Evolutionary conservation across 1,140 invertebrate genomes (phyloP), one percentile per base, ranked within the genome.

Genomic region (Drosophila elegans): DNA sequence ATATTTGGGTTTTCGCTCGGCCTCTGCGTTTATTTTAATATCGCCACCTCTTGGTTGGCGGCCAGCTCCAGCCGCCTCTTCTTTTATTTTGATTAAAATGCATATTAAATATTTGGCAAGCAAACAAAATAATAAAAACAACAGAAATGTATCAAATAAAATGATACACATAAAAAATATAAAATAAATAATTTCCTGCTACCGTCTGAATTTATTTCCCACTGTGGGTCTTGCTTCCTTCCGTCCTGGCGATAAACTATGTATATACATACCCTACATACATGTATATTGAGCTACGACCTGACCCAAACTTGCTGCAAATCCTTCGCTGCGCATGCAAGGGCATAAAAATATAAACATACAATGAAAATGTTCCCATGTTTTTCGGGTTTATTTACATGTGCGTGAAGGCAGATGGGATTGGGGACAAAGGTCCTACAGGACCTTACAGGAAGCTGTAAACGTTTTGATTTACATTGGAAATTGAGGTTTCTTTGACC

Each of bases 141-240:
- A 51, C 27, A 69, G 59, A 61, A 56, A 63, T 45, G 56, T 73
- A 74, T 51, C 71, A 54, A 63, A 46, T 48, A 49, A 62, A 74
- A 79, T 62, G 61, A 73, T 74, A 74, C 72, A 41, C 67, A 80
- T 76, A 84, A 67, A 84, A 85, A 71, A 72, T 49, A 85, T 86
- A 85, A 86, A 88, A 86, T 89, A 86, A 88, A 89, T 88, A 88
- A 88, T 88, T 84, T 88, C 83, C 83, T 83, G 83, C 74, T 61
- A 67, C 69, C 63, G 75, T 44, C 78, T 63, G 74, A 83, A 73
- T 80, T 84, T 74, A 52, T 80, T 79, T 68, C 62, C 61, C 57
- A 59, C 66, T 79, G 75, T 62, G 79, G 53, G 62, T 63, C 77
- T 52, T 61, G 52, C 42, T 88, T 88, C 79, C 82, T 85, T 86